Evolutionary conservation across 2,797 vertebrate genomes (phyloP), one percentile per base, ranked within the genome.

Genomic region (Enteromius trimaculatus): DNA sequence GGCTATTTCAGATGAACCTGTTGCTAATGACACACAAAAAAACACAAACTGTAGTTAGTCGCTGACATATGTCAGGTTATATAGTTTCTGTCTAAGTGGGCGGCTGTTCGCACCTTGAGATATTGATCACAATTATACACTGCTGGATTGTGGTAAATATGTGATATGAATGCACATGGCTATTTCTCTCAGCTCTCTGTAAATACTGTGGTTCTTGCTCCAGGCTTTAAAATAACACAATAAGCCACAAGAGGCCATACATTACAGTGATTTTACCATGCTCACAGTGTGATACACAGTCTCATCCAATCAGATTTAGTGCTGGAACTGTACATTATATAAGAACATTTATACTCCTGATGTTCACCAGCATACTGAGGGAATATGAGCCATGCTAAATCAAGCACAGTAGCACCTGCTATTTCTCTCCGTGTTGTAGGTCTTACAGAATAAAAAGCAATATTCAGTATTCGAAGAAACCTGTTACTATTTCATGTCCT

Each of bases 311-410:
- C 29, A 75, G 10, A 75, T 62, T 62, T 72, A 60, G 26, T 62
- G 26, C 9, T 31, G 55, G 17, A 72, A n/a, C 26, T 34, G 62
- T 21, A 16, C 6, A 19, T 76, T 76, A 66, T 66, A 76, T 76
- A 92, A 92, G 91, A 90, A 89, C 92, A 92, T 92, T 92, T 88
- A 91, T 90, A 88, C 86, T 91, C 92, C 90, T 93, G 93, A 93
- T 93, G 90, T 91, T 90, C 88, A 90, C 92, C 92, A 92, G 92
- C 88, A 89, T 91, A 89, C 91, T 90, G 62, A 88, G 88, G 90
- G 88, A 92, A 93, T 91, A 90, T 92, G 91, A 93, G 92, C 94
- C 91, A 93, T 92, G 91, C 88, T 92, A 91, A 93, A 90, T 87
- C 85, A 10, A 92, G 90, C 86, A 84, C 91, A 93, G 47, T 80